These are phyloP conservation scores for Nipponacmea schrenckii DNA, from an alignment of 2,888 invertebrate genomes.

Conservation along the genomic window DNA sequence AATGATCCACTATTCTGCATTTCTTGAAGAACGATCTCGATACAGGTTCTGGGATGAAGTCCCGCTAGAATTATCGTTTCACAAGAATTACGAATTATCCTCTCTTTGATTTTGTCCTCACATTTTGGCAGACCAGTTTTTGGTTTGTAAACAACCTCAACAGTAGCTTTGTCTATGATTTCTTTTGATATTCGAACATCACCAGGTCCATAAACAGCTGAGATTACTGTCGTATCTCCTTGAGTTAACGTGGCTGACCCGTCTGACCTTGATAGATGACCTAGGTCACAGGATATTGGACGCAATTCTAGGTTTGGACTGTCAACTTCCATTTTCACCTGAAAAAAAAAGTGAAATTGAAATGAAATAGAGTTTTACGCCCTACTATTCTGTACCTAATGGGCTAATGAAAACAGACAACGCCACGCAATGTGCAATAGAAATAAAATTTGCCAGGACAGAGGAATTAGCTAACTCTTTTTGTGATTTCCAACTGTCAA, in stretches of 20 bases:
- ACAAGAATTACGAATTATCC: conserved; percentile 80
- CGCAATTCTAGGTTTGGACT: conserved; percentile 24
- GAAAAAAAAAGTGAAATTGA: too few relatives aligned
- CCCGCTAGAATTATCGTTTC: conserved; percentile 79
- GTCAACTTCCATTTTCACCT: not conserved
- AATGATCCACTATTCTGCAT: conserved; percentile 77
- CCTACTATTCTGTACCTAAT: too few relatives aligned
- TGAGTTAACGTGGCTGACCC: conserved; percentile 55
- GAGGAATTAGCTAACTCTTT: too few relatives aligned
- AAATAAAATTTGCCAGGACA: too few relatives aligned
- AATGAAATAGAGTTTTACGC: too few relatives aligned
- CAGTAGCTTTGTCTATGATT: conserved; percentile 80
- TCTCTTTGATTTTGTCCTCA: conserved; percentile 79
- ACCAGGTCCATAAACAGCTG: conserved; percentile 83
- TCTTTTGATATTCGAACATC: conserved; percentile 83
- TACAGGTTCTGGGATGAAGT: conserved; percentile 83
- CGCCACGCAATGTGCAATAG: too few relatives aligned
- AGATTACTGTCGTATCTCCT: conserved; percentile 81
- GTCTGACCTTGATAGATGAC: conserved; percentile 55
- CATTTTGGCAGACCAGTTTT: conserved; percentile 81
- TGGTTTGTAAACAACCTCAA: conserved; percentile 82
- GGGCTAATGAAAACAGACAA: too few relatives aligned
- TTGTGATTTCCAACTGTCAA: too few relatives aligned
- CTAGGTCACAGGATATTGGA: conserved; percentile 48
- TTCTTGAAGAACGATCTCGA: conserved; percentile 85